Evolutionary conservation across 2,113 vertebrate species (phyloP), one percentile per base, ranked within the genome.

Genomic region (Corythaixoides concolor): DNA sequence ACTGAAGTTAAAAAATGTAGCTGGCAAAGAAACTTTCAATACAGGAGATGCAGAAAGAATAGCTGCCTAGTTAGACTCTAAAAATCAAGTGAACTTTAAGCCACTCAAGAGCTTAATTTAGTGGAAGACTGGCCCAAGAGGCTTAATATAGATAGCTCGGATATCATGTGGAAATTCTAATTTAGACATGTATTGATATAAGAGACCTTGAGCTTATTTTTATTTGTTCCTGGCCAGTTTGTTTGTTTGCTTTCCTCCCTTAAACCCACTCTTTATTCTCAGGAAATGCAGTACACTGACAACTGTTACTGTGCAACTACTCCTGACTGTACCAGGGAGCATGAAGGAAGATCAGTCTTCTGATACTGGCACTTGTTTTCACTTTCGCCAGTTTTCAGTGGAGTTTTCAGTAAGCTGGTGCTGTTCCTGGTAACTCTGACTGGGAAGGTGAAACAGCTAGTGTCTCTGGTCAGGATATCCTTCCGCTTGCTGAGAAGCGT

Each of bases 31-130:
- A 60, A 53, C 81, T 80, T 92, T 63, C 13, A 69, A 16, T 69
- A 45, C 17, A 68, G 37, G 59, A 97, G 94, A 39, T 89, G 56
- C 0, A 37, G 68, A 49, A 89, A 52, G 93, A 88, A 68, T 77
- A 85, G 93, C 85, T 97, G 94, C 83, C 81, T 74, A 52, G 58
- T 92, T 91, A 75, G 85, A 24, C 81, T 79, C 85, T 26, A 49
- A 88, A 96, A 93, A 85, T 78, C 94, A 97, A 68, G 94, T 97
- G 97, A 97, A 97, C 93, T 70, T 79, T n/a, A 43, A 55, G 93
- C 77, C 95, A 97, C 97, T 97, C 88, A 60, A 5, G 97, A 94
- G 96, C 97, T 98, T 98, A 97, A 98, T 97, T 97, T 98, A 98
- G 96, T 91, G 93, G 79, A 96, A 88, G 86, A 49, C 84, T 90